phyloP scores from a whole-genome alignment of 2,888 invertebrate species.

The Scotopteryx bipunctaria region DNA sequence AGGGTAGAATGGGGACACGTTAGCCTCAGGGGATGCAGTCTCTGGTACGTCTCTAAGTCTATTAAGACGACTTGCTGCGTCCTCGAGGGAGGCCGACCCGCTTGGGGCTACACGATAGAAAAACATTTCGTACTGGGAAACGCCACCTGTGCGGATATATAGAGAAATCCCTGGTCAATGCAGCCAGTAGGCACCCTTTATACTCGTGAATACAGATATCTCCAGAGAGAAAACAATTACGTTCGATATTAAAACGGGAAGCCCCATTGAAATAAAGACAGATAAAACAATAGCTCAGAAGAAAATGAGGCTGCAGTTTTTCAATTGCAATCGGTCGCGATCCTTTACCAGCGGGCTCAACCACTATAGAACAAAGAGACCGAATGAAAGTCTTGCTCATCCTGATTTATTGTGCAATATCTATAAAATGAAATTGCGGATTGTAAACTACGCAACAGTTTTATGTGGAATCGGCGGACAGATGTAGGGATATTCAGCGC shows the following conservation, averaged over 20 bases:
- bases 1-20: constrained; percentile 61
- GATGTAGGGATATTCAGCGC: constrained; percentile 71
- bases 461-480: constrained; percentile 69
- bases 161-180: constrained; percentile 53
- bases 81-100: constrained; percentile 57
- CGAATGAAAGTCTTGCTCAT: constrained; percentile 55
- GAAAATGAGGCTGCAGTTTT: constrained; percentile 62
- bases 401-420: constrained; percentile 67
- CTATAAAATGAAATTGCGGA: constrained; percentile 71
- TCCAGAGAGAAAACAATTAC: constrained; percentile 49
- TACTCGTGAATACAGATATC: constrained; percentile 49
- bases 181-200: constrained; percentile 40
- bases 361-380: constrained; percentile 54
- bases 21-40: constrained; percentile 68
- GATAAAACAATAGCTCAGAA: constrained; percentile 52
- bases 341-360: constrained; percentile 46
- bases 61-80: constrained; percentile 74
- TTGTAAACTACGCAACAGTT: constrained; percentile 67
- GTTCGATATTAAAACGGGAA: constrained; percentile 52
- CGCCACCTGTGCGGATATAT: constrained; percentile 66
- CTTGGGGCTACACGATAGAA: constrained; percentile 63
- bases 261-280: constrained; percentile 48
- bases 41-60: constrained; percentile 74
- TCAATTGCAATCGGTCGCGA: constrained; percentile 55
- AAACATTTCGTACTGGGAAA: constrained; percentile 73